A percentile compares a stretch with the other conserved stretches of the same genome.
phyloP scores from a whole-genome alignment of 2,113 vertebrate species.

The Rhinolophus ferrumequinum region DNA sequence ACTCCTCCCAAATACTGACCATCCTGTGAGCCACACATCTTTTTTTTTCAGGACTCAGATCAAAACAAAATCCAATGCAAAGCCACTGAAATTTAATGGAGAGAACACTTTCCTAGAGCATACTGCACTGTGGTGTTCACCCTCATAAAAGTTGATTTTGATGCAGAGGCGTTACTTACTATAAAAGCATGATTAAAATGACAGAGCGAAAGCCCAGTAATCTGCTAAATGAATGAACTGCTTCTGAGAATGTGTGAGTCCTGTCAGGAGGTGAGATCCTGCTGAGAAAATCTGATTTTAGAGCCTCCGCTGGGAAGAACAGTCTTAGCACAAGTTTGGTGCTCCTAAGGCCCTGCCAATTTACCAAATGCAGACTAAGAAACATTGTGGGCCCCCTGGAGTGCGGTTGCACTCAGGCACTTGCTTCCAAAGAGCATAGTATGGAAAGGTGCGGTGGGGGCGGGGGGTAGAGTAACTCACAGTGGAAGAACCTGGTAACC shows the following conservation, averaged over 20 bases:
- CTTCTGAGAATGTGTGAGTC: not conserved
- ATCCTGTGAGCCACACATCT: not conserved
- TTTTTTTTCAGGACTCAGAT: constrained; percentile 13
- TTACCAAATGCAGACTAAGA: not conserved
- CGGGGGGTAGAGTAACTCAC: not conserved
- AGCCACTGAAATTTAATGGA: not conserved
- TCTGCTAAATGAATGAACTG: not conserved
- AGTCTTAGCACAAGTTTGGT: not conserved
- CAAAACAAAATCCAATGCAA: constrained; percentile 27
- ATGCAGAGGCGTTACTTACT: not conserved
- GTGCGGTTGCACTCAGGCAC: not conserved
- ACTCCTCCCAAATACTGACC: not conserved
- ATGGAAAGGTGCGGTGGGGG: fast-evolving
- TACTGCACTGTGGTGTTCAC: not conserved
- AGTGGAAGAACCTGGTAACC: not conserved
- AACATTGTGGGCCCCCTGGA: not conserved
- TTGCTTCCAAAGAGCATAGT: not conserved
- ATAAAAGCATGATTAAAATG: constrained; percentile 30
- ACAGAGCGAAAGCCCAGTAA: not conserved
- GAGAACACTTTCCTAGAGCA: not conserved
- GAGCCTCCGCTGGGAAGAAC: not conserved
- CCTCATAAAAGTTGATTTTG: not conserved
- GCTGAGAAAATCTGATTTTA: not conserved
- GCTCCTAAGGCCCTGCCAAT: not conserved
- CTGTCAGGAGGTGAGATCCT: not conserved